These are phyloP conservation scores for Poecilia wingei DNA, from an alignment of 2,797 vertebrate genomes.

Conservation along the genomic window DNA sequence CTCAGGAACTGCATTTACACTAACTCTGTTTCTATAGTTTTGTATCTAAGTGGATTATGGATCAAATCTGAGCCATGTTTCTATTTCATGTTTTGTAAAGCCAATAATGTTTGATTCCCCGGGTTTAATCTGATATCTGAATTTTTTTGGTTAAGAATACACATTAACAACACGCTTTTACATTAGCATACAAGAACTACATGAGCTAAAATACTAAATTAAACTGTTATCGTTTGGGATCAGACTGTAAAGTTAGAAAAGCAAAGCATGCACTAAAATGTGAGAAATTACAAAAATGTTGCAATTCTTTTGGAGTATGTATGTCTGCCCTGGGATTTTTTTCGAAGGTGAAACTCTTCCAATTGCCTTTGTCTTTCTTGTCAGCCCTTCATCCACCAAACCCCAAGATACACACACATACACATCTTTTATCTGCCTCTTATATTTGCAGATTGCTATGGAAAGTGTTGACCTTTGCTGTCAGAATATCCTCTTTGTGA, in stretches of 20 bases:
- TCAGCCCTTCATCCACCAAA: not conserved
- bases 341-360: not conserved
- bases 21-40: not conserved
- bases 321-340: not conserved
- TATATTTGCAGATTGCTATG: slow-evolving; percentile 13
- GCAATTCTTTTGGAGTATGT: not conserved
- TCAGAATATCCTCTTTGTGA: slow-evolving; percentile 42
- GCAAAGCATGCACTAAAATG: not conserved
- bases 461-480: slow-evolving; percentile 55
- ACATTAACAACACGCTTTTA: not conserved
- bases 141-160: not conserved
- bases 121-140: not conserved
- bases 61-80: not conserved
- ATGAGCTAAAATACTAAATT: not conserved
- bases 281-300: not conserved
- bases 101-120: not conserved
- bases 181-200: not conserved
- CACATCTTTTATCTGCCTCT: not conserved
- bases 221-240: not conserved
- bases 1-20: not conserved
- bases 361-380: not conserved
- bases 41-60: not conserved
- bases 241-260: not conserved
- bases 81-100: not conserved
- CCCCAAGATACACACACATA: not conserved